A percentile compares a stretch with the other conserved stretches of the same genome.
Evolutionary conservation across 2,113 vertebrate genomes (phyloP).

Genomic region (Pontoporia blainvillei): DNA sequence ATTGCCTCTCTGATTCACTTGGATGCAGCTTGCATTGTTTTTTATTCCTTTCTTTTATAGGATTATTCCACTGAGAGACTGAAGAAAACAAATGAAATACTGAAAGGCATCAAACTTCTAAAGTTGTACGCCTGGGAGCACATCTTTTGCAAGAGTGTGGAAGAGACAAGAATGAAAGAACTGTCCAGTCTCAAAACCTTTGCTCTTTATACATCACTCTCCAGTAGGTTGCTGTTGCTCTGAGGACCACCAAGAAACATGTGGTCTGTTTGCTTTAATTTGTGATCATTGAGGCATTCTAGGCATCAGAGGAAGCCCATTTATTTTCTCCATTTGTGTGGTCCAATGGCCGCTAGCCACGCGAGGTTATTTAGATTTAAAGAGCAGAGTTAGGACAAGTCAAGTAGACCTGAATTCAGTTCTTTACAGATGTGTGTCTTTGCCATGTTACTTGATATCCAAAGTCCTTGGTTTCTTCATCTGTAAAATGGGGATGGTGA

Average conservation of each 20-base stretch:
- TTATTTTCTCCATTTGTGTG: neutral
- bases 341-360: neutral
- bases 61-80: conserved; percentile 98
- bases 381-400: neutral
- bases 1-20: neutral
- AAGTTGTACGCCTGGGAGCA: conserved; percentile 98
- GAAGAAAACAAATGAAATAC: conserved; percentile 96
- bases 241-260: neutral
- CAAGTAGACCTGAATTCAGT: neutral
- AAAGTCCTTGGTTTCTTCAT: neutral
- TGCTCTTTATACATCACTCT: conserved; percentile 90
- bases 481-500: neutral
- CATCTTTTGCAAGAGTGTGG: conserved; percentile 94
- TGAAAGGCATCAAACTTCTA: conserved; percentile 96
- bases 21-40: neutral
- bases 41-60: conserved; percentile 76
- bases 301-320: neutral
- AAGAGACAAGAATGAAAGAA: conserved; percentile 94
- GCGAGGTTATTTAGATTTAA: neutral
- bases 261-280: neutral
- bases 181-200: conserved; percentile 90
- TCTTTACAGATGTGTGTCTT: neutral
- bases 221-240: conserved; percentile 81
- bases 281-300: neutral
- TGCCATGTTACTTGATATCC: neutral